Conservation (phyloP, 2,888 invertebrate species). For the Eupithecia tripunctaria region DNA sequence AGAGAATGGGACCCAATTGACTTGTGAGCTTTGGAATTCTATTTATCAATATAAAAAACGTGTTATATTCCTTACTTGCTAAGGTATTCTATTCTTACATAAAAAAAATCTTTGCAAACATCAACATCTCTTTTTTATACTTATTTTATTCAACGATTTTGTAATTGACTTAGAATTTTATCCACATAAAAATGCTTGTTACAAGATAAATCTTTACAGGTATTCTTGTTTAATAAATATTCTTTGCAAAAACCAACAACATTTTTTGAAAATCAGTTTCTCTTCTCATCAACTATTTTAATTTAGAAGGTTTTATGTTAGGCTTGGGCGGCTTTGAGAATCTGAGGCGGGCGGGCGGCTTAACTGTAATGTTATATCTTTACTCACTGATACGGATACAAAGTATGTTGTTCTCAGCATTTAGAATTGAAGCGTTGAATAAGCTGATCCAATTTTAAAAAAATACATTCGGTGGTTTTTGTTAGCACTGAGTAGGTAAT, state of each 20-base stretch:
- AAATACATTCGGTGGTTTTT: too few relatives aligned
- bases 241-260: background rate
- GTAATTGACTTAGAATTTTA: background rate
- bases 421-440: background rate
- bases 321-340: conserved; percentile 16
- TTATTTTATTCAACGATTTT: too few relatives aligned
- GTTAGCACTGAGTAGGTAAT: too few relatives aligned
- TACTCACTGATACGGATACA: background rate
- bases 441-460: background rate
- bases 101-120: too few relatives aligned
- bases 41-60: background rate
- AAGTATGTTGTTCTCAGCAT: background rate
- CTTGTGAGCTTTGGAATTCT: background rate
- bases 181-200: background rate
- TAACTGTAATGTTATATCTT: conserved; percentile 3
- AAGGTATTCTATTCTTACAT: too few relatives aligned
- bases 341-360: conserved; percentile 28
- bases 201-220: background rate
- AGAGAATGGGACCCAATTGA: conserved; percentile 20
- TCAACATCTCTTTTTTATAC: too few relatives aligned
- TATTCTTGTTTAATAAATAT: background rate
- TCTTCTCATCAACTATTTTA: background rate
- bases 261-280: background rate
- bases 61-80: background rate
- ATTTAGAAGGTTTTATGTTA: conserved; percentile 18